Evolutionary conservation across 1,140 invertebrate species (phyloP).

Genomic region (Orius laevigatus): DNA sequence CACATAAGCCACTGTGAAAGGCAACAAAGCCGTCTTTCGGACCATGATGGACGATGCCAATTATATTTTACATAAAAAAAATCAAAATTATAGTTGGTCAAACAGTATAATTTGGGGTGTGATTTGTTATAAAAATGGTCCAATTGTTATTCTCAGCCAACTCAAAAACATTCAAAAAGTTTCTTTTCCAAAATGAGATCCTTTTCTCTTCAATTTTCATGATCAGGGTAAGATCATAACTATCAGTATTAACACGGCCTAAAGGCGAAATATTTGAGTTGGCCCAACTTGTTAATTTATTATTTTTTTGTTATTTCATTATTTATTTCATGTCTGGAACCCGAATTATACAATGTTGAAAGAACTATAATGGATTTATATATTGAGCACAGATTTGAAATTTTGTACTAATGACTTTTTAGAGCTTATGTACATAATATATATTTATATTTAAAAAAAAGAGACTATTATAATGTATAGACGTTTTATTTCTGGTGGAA

Average conservation of each 20-base stretch:
- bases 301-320: neutral
- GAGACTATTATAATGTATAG: constrained; percentile 13
- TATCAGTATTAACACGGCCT: no score
- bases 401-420: constrained; percentile 19
- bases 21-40: neutral
- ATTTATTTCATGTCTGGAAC: constrained; percentile 3
- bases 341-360: constrained; percentile 9
- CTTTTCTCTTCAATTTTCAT: neutral
- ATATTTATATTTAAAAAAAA: constrained; percentile 17
- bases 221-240: no score
- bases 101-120: constrained; percentile 13
- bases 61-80: neutral
- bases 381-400: constrained; percentile 10
- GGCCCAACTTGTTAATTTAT: neutral
- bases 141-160: neutral
- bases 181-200: neutral
- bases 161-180: neutral
- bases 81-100: constrained; percentile 9
- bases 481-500: neutral
- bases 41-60: neutral
- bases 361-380: constrained; percentile 2
- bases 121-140: constrained; percentile 4
- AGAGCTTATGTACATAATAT: constrained; percentile 20
- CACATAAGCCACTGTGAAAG: no score
- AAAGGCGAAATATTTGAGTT: no score